Percentiles rank a stretch among this genome's conserved stretches.
These are phyloP conservation scores for Drosophila borborema DNA, from an alignment of 2,888 invertebrate genomes.

Conservation along the genomic window DNA sequence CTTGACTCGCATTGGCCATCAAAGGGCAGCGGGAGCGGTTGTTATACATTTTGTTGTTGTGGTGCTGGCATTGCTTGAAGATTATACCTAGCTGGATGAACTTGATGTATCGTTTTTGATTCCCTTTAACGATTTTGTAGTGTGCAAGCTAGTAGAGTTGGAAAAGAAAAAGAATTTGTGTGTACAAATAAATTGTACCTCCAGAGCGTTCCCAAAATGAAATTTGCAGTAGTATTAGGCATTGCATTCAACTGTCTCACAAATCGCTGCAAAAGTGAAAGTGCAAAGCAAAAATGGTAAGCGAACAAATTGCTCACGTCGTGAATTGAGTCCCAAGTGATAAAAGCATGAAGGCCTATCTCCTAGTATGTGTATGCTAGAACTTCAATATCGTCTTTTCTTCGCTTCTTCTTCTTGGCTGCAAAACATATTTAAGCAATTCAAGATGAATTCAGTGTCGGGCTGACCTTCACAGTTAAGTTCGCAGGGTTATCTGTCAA, in stretches of 20 bases:
- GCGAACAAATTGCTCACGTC: slow-evolving; percentile 61
- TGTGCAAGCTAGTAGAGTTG: slow-evolving; percentile 33
- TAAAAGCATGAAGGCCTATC: slow-evolving; percentile 2
- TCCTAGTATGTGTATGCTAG: slow-evolving; percentile 2
- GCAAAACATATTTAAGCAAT: slow-evolving; percentile 66
- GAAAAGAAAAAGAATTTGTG: slow-evolving; percentile 16
- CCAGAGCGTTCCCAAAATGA: slow-evolving; percentile 10
- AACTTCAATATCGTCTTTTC: slow-evolving; percentile 11
- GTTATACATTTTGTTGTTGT: slow-evolving; percentile 16
- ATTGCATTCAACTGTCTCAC: slow-evolving; percentile 40
- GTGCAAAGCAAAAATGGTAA: slow-evolving; percentile 56
- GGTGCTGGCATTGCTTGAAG: slow-evolving; percentile 39
- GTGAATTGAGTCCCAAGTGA: slow-evolving; percentile 13
- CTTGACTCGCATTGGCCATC: slow-evolving; percentile 11
- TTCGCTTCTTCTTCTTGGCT: slow-evolving; percentile 51
- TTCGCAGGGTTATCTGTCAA: slow-evolving; percentile 19
- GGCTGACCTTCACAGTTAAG: slow-evolving; percentile 59
- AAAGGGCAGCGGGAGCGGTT: slow-evolving; percentile 7
- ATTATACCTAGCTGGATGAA: slow-evolving; percentile 63
- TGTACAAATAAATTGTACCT: slow-evolving; percentile 12
- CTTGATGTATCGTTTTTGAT: slow-evolving; percentile 80
- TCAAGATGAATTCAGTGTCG: slow-evolving; percentile 54
- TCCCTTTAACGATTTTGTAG: slow-evolving; percentile 81
- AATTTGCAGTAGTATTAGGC: slow-evolving; percentile 3
- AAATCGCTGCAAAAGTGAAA: slow-evolving; percentile 59